A percentile compares a stretch with the other conserved stretches of the same genome.
phyloP scores from a whole-genome alignment of 2,797 vertebrate species.

The Gymnocypris eckloni region DNA sequence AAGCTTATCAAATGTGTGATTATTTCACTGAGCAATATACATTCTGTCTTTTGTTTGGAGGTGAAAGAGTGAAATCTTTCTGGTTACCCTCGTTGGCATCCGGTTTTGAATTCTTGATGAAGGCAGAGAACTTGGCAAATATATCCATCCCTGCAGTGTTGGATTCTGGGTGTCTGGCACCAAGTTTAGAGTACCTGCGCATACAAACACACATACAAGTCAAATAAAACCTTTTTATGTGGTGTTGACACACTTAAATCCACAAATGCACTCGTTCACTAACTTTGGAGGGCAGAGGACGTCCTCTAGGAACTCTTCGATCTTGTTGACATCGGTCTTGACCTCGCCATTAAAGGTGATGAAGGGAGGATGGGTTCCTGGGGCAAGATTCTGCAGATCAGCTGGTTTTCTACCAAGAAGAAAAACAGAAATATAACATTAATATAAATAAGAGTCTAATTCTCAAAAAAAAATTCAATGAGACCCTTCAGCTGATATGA shows the following conservation, averaged over 20 bases:
- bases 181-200: constrained; percentile 90
- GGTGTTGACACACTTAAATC: not conserved
- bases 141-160: constrained; percentile 99
- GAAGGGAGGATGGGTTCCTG: constrained; percentile 97
- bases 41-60: not conserved
- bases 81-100: constrained; percentile 93
- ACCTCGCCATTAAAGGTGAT: constrained; percentile 97
- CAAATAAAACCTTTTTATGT: not conserved
- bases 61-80: not conserved
- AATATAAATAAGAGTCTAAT: not conserved
- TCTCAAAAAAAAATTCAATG: not conserved
- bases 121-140: constrained; percentile 98
- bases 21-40: not conserved
- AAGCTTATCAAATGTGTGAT: not conserved
- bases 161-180: constrained; percentile 94
- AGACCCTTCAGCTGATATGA: not conserved
- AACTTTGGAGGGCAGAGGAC: constrained; percentile 95
- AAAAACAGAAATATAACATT: not conserved
- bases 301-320: constrained; percentile 98
- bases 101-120: constrained; percentile 96
- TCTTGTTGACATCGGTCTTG: constrained; percentile 98
- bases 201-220: not conserved
- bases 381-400: constrained; percentile 97
- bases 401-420: constrained; percentile 88
- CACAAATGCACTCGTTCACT: constrained; percentile 65